Percentiles rank a stretch among this genome's conserved stretches.
Conservation (phyloP, 1,140 invertebrate genomes). For the Calliopsis andreniformis region DNA sequence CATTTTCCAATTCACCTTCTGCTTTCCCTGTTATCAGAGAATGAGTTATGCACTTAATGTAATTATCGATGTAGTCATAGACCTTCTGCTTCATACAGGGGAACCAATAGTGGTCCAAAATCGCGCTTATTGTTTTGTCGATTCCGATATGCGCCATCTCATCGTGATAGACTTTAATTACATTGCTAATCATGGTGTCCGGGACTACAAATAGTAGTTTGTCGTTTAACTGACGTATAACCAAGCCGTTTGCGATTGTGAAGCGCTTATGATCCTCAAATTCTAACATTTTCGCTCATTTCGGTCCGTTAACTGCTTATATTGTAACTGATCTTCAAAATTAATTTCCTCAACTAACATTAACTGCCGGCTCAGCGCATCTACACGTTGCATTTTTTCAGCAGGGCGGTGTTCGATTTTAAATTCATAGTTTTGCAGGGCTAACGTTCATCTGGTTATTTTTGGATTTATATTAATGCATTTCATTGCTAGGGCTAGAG, state of each 20-base stretch:
- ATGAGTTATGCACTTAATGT: background rate
- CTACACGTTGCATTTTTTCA: background rate
- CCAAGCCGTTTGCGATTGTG: background rate
- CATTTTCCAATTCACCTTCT: background rate
- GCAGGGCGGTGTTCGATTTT: background rate
- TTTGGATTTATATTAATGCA: background rate
- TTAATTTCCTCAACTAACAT: background rate
- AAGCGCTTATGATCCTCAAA: background rate
- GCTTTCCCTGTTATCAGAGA: background rate
- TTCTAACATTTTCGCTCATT: no score
- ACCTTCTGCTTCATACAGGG: background rate
- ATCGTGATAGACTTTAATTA: background rate
- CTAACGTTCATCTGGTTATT: background rate
- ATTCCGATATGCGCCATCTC: background rate
- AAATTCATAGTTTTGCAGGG: constrained; percentile 11
- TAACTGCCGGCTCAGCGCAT: background rate
- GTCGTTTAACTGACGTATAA: background rate
- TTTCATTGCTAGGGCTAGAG: background rate
- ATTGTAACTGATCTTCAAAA: background rate
- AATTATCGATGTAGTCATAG: background rate
- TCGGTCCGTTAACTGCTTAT: background rate
- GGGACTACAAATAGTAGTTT: constrained; percentile 7
- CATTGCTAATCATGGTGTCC: background rate
- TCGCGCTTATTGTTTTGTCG: background rate
- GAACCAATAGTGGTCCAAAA: background rate